phyloP scores from a whole-genome alignment of 2,888 invertebrate species.

The Conistra vaccinii region DNA sequence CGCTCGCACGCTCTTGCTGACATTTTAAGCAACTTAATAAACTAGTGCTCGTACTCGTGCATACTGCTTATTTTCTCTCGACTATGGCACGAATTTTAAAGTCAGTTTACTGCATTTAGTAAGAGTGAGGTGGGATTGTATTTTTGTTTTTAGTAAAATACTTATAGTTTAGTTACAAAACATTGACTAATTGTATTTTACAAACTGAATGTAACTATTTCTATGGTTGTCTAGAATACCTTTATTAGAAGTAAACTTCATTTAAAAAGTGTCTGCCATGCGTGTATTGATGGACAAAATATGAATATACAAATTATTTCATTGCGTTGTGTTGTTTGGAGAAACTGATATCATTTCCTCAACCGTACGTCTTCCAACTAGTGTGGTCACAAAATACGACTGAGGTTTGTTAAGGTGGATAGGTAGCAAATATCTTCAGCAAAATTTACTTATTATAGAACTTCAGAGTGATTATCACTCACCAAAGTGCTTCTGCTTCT shows the following conservation, averaged over 20 bases:
- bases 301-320: not conserved
- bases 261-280: not conserved
- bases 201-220: not conserved
- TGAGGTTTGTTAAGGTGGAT: not conserved
- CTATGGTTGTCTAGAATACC: not conserved
- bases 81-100: conserved; percentile 49
- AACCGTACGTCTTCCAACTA: not conserved
- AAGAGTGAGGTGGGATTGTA: conserved; percentile 5
- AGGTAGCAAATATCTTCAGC: not conserved
- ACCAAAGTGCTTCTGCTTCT: not conserved
- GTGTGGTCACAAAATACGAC: not conserved
- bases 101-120: conserved; percentile 47
- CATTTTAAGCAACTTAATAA: conserved; percentile 83
- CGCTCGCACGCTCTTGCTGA: conserved; percentile 71
- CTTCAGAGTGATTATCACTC: not conserved
- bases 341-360: not conserved
- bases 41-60: conserved; percentile 71
- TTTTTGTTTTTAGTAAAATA: conserved; percentile 10
- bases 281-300: not conserved
- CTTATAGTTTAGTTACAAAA: not conserved
- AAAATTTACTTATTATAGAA: not conserved
- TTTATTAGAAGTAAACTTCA: not conserved
- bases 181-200: not conserved
- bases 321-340: not conserved
- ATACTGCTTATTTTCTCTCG: conserved; percentile 71